These are phyloP conservation scores for Holacanthella duospinosa DNA, from an alignment of 2,888 invertebrate genomes.

Conservation along the genomic window DNA sequence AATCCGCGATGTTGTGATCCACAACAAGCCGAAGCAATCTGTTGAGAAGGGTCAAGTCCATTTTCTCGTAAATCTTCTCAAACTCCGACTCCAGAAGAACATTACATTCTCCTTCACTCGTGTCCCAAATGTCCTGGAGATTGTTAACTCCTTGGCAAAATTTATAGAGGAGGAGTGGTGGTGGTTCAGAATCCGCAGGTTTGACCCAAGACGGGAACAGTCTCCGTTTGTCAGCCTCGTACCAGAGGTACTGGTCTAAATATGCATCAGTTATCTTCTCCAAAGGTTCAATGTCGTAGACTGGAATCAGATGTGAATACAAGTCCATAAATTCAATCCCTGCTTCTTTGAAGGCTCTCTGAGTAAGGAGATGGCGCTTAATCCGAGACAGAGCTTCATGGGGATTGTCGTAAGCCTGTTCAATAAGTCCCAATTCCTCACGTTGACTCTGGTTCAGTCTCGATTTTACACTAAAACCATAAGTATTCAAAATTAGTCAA, in stretches of 20 bases:
- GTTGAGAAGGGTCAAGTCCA: constrained; percentile 94
- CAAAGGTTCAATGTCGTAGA: constrained; percentile 96
- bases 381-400: constrained; percentile 98
- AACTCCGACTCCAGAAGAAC: constrained; percentile 92
- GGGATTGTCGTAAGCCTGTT: constrained; percentile 99
- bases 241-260: constrained; percentile 98
- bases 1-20: constrained; percentile 99
- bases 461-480: constrained; percentile 81
- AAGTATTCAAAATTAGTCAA: too few species aligned
- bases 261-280: constrained; percentile 99
- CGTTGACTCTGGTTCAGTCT: constrained; percentile 96
- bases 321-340: constrained; percentile 99
- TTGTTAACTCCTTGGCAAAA: constrained; percentile 71
- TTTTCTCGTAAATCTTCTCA: constrained; percentile 99
- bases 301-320: constrained; percentile 96
- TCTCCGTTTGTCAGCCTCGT: constrained; percentile 94
- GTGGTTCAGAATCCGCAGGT: constrained; percentile 96
- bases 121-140: constrained; percentile 97
- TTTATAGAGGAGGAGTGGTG: constrained; percentile 35
- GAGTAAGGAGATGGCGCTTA: constrained; percentile 96
- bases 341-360: constrained; percentile 95
- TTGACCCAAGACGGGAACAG: constrained; percentile 98
- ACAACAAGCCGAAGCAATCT: constrained; percentile 90
- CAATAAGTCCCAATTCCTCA: constrained; percentile 95
- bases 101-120: constrained; percentile 95